Percentiles rank a stretch among this genome's conserved stretches.
phyloP scores from a whole-genome alignment of 2,113 vertebrate genomes.

The Macaca mulatta region DNA sequence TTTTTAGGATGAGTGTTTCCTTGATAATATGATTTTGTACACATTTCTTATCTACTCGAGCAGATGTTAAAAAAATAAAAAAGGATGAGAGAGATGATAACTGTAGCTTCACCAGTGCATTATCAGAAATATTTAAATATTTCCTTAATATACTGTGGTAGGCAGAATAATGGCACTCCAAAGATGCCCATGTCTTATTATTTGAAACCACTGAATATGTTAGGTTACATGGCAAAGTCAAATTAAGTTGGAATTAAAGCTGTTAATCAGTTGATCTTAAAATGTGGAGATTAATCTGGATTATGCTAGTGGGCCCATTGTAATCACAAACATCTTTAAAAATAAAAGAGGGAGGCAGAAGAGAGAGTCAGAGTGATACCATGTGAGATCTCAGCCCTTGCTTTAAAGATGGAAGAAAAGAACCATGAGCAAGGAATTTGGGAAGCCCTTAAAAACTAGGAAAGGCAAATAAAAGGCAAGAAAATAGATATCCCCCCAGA shows the following conservation, averaged over 20 bases:
- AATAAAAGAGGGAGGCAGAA: background rate
- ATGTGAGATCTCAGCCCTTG: background rate
- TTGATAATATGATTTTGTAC: background rate
- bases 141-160: background rate
- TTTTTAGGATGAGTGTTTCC: background rate
- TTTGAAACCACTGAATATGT: background rate
- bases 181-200: background rate
- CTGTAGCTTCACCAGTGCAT: background rate
- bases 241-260: background rate
- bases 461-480: background rate
- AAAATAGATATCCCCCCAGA: background rate
- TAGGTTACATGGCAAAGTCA: background rate
- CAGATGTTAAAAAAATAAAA: background rate
- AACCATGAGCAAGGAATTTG: background rate
- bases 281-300: background rate
- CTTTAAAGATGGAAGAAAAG: background rate
- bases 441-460: background rate
- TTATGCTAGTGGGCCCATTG: background rate
- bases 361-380: background rate
- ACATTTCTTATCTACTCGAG: background rate
- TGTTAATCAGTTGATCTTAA: background rate
- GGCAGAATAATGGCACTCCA: background rate
- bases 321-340: background rate
- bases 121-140: background rate
- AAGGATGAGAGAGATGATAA: background rate